Base-by-base conservation (phyloP, 2,113 vertebrate genomes). In the Perca fluviatilis region DNA sequence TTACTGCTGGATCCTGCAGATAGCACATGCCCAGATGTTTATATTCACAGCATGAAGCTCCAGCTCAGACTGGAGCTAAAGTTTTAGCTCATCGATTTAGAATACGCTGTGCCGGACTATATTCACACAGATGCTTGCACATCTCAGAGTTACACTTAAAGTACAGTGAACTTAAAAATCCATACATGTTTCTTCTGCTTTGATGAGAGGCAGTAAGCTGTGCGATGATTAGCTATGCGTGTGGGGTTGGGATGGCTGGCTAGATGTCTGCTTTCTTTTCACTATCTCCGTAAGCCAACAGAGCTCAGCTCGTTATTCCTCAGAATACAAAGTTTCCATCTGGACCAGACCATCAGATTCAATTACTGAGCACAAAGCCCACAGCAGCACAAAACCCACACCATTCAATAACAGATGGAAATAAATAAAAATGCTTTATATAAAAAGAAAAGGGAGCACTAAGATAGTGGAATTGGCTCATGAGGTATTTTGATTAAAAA, bases 361-460 rank as follows among this genome's bases (percentile, higher is more conserved):
- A 88, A 91, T 93, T 90, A 90, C 77, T 15, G 77, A 82, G 79
- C 85, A 87, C 82, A 90, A 90, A 90, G 88, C 73, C 76, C 76
- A 69, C 36, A 80, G 68, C 71, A 23, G 66, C 56, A 77, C 81
- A 65, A 79, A 90, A 83, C 46, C 68, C 61, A 12, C 68, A 76
- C 80, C 58, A 65, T 86, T 84, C 76, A 90, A 36, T 82, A 76
- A 83, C 77, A 69, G 87, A 86, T 89, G 79, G 80, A 76, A 83
- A 86, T 84, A 77, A 80, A 85, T 71, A 80, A 88, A 88, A 68
- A 53, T 74, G 67, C 77, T 83, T 77, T 65, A n/a, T 43, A 16
- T 25, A 4, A 70, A 65, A 75, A 30, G 7, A 56, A 58, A 66
- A 53, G 36, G 46, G 21, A 50, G n/a, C n/a, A 61, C 11, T 27